A percentile compares a stretch with the other conserved stretches of the same genome.
phyloP scores from a whole-genome alignment of 30 jellyfish, hydroid and myxozoan genomes.

The Aurelia aurita region DNA sequence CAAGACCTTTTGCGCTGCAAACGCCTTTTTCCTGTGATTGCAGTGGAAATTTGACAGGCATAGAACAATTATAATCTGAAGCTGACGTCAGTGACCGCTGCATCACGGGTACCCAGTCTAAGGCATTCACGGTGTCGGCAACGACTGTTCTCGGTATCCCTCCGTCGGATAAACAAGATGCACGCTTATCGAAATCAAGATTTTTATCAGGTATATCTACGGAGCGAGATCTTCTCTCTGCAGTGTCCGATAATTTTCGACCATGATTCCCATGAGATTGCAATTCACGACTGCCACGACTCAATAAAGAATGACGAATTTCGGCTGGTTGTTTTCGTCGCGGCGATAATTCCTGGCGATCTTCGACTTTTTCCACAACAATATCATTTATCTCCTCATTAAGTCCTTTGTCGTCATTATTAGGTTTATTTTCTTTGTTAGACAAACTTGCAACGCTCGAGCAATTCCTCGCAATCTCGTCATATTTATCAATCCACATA shows the following conservation, averaged over 20 bases:
- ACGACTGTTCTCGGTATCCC: conserved; percentile 35
- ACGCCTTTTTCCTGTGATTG: background rate
- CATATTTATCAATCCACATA: conserved; percentile 66
- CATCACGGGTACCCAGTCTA: conserved; percentile 93
- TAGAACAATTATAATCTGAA: background rate
- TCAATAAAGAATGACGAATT: conserved; percentile 50
- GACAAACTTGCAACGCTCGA: conserved; percentile 29
- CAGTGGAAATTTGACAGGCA: conserved; percentile 15
- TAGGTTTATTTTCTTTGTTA: conserved; percentile 3
- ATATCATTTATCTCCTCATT: background rate
- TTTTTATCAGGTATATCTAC: conserved; percentile 19
- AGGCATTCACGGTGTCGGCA: conserved; percentile 9
- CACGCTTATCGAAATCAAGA: conserved; percentile 5
- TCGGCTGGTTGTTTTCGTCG: conserved; percentile 52
- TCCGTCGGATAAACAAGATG: conserved; percentile 57
- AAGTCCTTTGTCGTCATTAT: background rate
- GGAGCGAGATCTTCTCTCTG: conserved; percentile 41
- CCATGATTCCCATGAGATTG: conserved; percentile 6
- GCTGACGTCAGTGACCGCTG: conserved; percentile 68
- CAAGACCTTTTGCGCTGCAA: conserved; percentile 13
- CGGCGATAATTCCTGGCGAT: background rate
- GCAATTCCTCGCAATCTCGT: conserved; percentile 69
- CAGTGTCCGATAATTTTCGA: background rate
- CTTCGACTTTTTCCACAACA: background rate
- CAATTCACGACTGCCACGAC: conserved; percentile 68